Percentiles rank a stretch among this genome's conserved stretches.
phyloP scores from a whole-genome alignment of 2,888 invertebrate genomes.

The Microchrysa polita region DNA sequence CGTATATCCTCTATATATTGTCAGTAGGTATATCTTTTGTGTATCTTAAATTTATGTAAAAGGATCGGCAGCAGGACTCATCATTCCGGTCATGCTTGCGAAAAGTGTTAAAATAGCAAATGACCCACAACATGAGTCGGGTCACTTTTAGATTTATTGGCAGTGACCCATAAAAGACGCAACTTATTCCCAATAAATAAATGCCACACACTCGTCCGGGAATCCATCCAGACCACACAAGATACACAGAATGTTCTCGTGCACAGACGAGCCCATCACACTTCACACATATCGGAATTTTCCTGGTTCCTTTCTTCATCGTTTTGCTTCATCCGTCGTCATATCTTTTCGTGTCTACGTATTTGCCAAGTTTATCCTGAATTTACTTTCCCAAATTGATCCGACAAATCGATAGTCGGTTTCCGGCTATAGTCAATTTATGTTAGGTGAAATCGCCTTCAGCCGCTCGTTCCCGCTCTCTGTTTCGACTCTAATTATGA shows the following conservation, averaged over 20 bases:
- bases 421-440: background rate
- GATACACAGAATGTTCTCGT: background rate
- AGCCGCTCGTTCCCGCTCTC: background rate
- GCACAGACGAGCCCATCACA: background rate
- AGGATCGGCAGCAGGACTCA: background rate
- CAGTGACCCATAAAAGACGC: constrained; percentile 30
- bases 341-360: too few species aligned
- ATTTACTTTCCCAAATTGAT: constrained; percentile 11
- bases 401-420: background rate
- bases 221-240: background rate
- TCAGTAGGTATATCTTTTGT: background rate
- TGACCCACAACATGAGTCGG: background rate
- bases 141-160: constrained; percentile 28
- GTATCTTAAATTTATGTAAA: background rate
- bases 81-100: constrained; percentile 24
- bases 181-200: constrained; percentile 28
- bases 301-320: background rate
- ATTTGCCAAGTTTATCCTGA: background rate
- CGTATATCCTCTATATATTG: background rate
- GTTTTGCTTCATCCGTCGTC: background rate
- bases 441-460: background rate
- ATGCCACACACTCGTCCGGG: background rate
- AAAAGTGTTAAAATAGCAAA: constrained; percentile 32
- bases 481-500: constrained; percentile 32
- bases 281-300: background rate